phyloP scores from a whole-genome alignment of 2,888 invertebrate species.

The Drosophila kuntzei region DNA sequence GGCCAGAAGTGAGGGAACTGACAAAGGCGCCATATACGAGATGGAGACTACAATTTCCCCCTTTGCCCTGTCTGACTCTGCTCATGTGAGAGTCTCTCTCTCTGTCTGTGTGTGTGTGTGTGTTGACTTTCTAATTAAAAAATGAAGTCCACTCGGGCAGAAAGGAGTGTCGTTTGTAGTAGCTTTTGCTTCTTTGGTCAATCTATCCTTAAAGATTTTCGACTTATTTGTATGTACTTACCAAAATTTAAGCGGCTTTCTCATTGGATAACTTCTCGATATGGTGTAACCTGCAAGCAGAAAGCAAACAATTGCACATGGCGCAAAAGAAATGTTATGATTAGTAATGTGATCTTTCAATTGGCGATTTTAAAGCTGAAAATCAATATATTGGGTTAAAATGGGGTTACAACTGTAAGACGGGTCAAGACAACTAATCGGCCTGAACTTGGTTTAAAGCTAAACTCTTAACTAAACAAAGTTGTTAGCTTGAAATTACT shows the following conservation, averaged over 20 bases:
- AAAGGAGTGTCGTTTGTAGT: conserved; percentile 52
- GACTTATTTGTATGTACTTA: conserved; percentile 62
- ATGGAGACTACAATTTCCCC: neutral
- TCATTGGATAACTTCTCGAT: conserved; percentile 85
- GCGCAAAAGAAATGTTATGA: conserved; percentile 75
- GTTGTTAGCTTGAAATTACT: neutral
- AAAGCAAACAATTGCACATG: conserved; percentile 74
- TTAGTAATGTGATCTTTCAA: conserved; percentile 71
- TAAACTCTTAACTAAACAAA: conserved; percentile 5
- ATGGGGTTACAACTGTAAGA: neutral
- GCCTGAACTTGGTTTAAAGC: conserved; percentile 1
- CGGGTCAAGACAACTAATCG: conserved; percentile 11
- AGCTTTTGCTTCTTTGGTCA: conserved; percentile 30
- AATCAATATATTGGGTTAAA: conserved; percentile 25
- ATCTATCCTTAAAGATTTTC: conserved; percentile 10
- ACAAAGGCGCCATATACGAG: conserved; percentile 59
- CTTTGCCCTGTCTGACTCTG: conserved; percentile 1
- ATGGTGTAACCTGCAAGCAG: conserved; percentile 84
- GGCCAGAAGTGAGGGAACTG: conserved; percentile 35
- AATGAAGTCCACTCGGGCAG: conserved; percentile 65
- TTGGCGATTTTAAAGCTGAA: conserved; percentile 55
- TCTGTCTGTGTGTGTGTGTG: conserved; percentile 25
- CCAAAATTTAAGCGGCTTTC: conserved; percentile 85
- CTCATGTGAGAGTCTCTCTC: neutral
- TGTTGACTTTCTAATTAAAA: conserved; percentile 78